phyloP scores from a whole-genome alignment of 2,888 invertebrate genomes.

The Eristalinus sepulchralis region DNA sequence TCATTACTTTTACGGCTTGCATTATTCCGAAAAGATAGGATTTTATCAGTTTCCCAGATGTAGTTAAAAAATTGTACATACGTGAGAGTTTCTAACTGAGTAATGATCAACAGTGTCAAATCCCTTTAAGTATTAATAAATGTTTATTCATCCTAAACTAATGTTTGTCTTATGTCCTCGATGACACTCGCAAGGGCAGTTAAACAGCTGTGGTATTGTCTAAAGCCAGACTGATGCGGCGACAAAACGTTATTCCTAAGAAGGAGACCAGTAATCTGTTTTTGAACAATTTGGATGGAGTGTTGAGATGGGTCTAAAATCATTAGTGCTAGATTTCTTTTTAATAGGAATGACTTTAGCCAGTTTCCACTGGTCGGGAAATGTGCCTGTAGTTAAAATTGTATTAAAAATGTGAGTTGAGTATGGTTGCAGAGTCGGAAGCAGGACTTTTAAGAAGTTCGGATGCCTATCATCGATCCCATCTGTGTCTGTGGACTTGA shows the following conservation, averaged over 20 bases:
- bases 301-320: not conserved
- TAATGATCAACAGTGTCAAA: not conserved
- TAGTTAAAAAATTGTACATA: not conserved
- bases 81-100: not conserved
- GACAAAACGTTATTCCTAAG: not conserved
- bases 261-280: not conserved
- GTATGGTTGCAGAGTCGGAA: not conserved
- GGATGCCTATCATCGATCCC: not conserved
- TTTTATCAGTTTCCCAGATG: not conserved
- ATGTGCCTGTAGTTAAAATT: not conserved
- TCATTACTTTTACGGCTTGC: not conserved
- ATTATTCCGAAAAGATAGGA: not conserved
- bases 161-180: not conserved
- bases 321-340: too few species aligned
- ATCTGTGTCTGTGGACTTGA: not conserved
- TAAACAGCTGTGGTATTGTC: not conserved
- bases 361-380: not conserved
- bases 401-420: not conserved
- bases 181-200: not conserved
- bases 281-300: not conserved
- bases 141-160: not conserved
- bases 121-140: not conserved
- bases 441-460: not conserved
- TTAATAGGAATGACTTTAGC: not conserved
- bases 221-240: not conserved